A percentile compares a stretch with the other conserved stretches of the same genome.
phyloP scores from a whole-genome alignment of 2,888 invertebrate species.

The Ditylenchus weischeri region DNA sequence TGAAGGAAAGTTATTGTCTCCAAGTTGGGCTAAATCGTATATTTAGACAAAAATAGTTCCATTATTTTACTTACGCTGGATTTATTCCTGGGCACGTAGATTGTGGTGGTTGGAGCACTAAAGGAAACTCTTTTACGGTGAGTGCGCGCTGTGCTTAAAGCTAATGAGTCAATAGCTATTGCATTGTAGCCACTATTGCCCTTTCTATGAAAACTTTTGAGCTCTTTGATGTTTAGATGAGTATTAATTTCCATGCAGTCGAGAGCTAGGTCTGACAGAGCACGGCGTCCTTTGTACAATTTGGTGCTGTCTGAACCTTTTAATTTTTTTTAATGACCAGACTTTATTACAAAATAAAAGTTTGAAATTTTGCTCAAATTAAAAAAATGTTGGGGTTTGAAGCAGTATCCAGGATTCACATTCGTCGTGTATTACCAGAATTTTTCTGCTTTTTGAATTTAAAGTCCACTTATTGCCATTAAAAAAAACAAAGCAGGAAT shows the following conservation, averaged over 20 bases:
- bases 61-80: background rate
- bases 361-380: no score
- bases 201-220: background rate
- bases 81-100: background rate
- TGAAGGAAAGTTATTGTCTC: background rate
- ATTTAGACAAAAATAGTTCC: background rate
- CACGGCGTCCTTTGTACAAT: background rate
- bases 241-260: background rate
- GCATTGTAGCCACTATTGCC: background rate
- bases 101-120: slow-evolving; percentile 1
- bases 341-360: no score
- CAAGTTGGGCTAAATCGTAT: background rate
- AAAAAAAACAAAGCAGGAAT: no score
- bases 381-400: no score
- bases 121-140: slow-evolving; percentile 1
- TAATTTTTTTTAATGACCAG: no score
- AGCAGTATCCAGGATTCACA: no score
- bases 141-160: background rate
- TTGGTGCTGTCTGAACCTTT: background rate
- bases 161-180: background rate
- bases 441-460: no score
- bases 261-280: background rate
- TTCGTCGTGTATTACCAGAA: no score
- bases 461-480: no score
- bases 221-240: background rate